Percentiles rank a stretch among this genome's conserved stretches.
Conservation (phyloP, 2,797 vertebrate species). For the Denticeps clupeoides region DNA sequence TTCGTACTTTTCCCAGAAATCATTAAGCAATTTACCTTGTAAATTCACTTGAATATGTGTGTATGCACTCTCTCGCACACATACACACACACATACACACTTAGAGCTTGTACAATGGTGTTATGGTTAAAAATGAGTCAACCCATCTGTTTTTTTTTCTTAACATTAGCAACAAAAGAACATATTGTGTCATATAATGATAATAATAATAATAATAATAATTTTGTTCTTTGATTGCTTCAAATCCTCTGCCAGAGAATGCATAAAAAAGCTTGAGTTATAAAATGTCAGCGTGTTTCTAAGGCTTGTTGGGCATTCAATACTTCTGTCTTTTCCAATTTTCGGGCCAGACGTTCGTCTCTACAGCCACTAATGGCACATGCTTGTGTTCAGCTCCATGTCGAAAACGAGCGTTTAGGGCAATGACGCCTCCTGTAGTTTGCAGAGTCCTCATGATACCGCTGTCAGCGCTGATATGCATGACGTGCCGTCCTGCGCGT, state of each 20-base stretch:
- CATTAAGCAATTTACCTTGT: conserved; percentile 64
- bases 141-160: conserved; percentile 67
- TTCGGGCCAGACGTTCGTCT: conserved; percentile 1
- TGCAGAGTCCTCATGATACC: conserved; percentile 46
- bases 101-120: conserved; percentile 39
- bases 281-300: conserved; percentile 25
- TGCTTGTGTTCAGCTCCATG: too few species aligned
- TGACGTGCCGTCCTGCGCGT: conserved; percentile 44
- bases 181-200: not conserved
- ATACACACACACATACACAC: conserved; percentile 32
- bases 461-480: conserved; percentile 43
- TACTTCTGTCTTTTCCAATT: conserved; percentile 4
- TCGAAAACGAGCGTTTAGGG: too few species aligned
- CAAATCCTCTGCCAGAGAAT: conserved; percentile 30
- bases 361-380: too few species aligned
- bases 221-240: conserved; percentile 49
- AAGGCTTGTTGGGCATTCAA: conserved; percentile 16
- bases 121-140: conserved; percentile 56
- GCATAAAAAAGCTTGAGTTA: conserved; percentile 35
- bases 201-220: too few species aligned
- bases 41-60: conserved; percentile 61
- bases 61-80: conserved; percentile 13
- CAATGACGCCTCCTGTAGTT: too few species aligned
- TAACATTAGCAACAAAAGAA: too few species aligned
- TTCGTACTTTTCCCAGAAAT: conserved; percentile 69